Percentiles rank a stretch among this genome's conserved stretches.
phyloP scores from a whole-genome alignment of 2,797 vertebrate species.

The Protonibea diacanthus region DNA sequence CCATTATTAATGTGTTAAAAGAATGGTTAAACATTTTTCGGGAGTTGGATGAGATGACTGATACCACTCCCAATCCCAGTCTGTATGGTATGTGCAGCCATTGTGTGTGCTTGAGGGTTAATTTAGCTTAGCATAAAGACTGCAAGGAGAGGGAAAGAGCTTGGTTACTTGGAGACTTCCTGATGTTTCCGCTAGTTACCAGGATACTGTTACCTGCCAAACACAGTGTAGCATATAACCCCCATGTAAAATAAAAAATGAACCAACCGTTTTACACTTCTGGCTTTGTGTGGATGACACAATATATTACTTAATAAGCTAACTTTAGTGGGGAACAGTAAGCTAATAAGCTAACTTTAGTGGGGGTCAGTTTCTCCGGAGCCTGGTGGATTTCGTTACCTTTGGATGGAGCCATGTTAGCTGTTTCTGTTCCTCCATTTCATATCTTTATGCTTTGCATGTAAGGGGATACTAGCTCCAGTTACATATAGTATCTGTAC shows the following conservation, averaged over 20 bases:
- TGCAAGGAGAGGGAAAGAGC: not conserved
- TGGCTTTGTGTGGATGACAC: not conserved
- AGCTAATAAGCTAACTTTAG: not conserved
- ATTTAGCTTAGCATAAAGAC: not conserved
- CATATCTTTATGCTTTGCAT: too few relatives aligned
- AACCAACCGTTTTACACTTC: not conserved
- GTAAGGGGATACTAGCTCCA: not conserved
- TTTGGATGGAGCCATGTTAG: not conserved
- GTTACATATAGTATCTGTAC: not conserved
- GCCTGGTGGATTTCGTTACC: not conserved
- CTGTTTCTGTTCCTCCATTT: not conserved
- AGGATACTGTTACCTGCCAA: not conserved
- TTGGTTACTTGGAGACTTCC: not conserved
- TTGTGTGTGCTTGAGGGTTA: not conserved
- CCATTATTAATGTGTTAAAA: not conserved
- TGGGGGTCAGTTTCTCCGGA: not conserved
- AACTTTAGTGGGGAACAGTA: not conserved
- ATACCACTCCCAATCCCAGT: not conserved
- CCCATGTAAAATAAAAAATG: not conserved
- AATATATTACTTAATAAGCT: not conserved
- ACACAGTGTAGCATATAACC: not conserved
- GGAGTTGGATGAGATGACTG: not conserved
- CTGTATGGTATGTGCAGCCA: not conserved
- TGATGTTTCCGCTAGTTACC: not conserved
- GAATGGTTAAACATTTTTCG: not conserved